Evolutionary conservation across 2,888 invertebrate genomes (phyloP).

Genomic region (Phortica magna): DNA sequence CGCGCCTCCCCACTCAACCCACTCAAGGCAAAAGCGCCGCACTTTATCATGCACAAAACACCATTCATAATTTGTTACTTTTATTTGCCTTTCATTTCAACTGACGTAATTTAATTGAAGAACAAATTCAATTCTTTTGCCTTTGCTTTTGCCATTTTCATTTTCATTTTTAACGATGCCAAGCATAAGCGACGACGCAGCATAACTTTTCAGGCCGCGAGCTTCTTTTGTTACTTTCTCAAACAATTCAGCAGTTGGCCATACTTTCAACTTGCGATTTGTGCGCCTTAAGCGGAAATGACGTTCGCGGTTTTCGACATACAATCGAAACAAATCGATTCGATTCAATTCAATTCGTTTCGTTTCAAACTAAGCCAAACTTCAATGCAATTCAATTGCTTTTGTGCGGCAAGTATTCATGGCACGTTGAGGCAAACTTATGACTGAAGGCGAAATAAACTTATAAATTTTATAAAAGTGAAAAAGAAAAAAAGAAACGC

Average conservation of each 20-base stretch:
- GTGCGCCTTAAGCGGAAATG: constrained; percentile 6
- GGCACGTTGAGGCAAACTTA: background rate
- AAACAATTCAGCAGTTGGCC: background rate
- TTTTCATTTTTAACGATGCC: background rate
- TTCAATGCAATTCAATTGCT: background rate
- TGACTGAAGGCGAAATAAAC: background rate
- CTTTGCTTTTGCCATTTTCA: background rate
- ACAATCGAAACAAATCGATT: background rate
- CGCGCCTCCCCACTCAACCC: background rate
- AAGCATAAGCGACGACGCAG: background rate
- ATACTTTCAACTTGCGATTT: background rate
- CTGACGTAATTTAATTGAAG: constrained; percentile 63
- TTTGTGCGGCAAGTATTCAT: background rate
- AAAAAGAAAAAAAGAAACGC: background rate
- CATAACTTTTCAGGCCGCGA: constrained; percentile 49
- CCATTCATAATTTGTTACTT: constrained; percentile 27
- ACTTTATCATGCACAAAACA: background rate
- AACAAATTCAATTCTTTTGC: constrained; percentile 58
- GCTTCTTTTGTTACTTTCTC: background rate
- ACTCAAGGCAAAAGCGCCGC: background rate
- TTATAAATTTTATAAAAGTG: background rate
- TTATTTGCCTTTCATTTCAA: constrained; percentile 52
- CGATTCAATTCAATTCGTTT: background rate
- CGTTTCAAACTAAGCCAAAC: too few relatives aligned
- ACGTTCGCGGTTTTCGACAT: background rate